Base-by-base conservation (phyloP, 2,113 vertebrate species). In the Tachysurus vachellii region DNA sequence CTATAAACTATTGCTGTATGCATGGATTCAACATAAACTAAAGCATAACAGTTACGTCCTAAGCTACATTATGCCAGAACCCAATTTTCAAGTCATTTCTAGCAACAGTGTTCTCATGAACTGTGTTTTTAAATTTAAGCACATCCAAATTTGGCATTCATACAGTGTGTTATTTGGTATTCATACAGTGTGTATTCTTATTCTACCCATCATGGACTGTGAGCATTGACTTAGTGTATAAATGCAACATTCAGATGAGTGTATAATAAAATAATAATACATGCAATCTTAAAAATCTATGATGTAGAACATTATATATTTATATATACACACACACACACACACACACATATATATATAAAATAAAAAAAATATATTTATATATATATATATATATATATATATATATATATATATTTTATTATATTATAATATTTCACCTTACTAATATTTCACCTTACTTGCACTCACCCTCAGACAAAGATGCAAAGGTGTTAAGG, bases 401-500 rank as follows among this genome's bases (percentile, higher is more conserved):
- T n/a, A n/a, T n/a, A n/a, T n/a, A n/a, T n/a, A n/a, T n/a, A n/a
- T n/a, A n/a, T n/a, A n/a, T n/a, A n/a, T n/a, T n/a, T n/a, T n/a
- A n/a, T n/a, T n/a, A n/a, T n/a, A n/a, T n/a, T n/a, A n/a, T 36
- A 36, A 36, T 36, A 1, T 36, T 36, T 36, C 36, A 36, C 36
- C 36, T 36, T 36, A 6, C 16, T 36, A 5, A 53, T 77, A 77
- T 50, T 53, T 31, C n/a, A 16, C n/a, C 14, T 19, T 4, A 0
- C 79, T 62, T 50, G 14, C 79, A 91, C 95, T 92, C 93, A 99
- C 98, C 98, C 91, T 96, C 96, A 13, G 95, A 93, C 64, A 99
- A 93, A 3, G 98, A 99, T 13, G 98, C 96, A 53, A 99, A 96
- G 0, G 97, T 95, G 80, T 99, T 98, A 93, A 99, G 91, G 47